Evolutionary conservation across 1,140 invertebrate species (phyloP).

Genomic region (Pogonomyrmex barbatus): DNA sequence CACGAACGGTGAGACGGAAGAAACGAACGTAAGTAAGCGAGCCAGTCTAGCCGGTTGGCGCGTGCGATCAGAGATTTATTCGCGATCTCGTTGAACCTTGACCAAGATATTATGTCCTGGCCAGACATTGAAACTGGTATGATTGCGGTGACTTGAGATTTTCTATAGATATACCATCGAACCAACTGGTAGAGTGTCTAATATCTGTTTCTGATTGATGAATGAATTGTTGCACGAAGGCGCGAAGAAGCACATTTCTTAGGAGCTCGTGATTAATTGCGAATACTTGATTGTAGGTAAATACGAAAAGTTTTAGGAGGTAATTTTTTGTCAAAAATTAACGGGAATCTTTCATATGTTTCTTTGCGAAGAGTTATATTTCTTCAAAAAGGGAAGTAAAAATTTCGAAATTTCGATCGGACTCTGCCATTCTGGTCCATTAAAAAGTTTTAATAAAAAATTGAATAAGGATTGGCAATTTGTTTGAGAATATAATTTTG

Average conservation of each 20-base stretch:
- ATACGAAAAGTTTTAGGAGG: too few species aligned
- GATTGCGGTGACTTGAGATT: conserved; percentile 11
- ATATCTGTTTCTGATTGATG: conserved; percentile 8
- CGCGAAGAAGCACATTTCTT: neutral
- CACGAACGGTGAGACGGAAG: neutral
- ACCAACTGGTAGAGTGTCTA: neutral
- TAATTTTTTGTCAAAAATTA: too few species aligned
- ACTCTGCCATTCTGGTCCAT: too few species aligned
- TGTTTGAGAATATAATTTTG: neutral
- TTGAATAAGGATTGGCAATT: neutral
- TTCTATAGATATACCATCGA: neutral
- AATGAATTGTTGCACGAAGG: neutral
- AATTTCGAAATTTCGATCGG: too few species aligned
- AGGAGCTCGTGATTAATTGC: neutral
- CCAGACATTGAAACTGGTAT: conserved; percentile 27
- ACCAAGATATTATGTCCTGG: conserved; percentile 26
- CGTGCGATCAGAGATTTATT: conserved; percentile 26
- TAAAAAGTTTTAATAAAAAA: too few species aligned
- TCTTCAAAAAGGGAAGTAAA: too few species aligned
- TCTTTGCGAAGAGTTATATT: too few species aligned
- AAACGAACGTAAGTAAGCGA: neutral
- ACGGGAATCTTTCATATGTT: too few species aligned
- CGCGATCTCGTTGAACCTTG: conserved; percentile 61
- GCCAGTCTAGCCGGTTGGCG: neutral
- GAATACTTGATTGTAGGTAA: neutral